Evolutionary conservation across 2,797 vertebrate species (phyloP).

Genomic region (Pangasius mekongensis): DNA sequence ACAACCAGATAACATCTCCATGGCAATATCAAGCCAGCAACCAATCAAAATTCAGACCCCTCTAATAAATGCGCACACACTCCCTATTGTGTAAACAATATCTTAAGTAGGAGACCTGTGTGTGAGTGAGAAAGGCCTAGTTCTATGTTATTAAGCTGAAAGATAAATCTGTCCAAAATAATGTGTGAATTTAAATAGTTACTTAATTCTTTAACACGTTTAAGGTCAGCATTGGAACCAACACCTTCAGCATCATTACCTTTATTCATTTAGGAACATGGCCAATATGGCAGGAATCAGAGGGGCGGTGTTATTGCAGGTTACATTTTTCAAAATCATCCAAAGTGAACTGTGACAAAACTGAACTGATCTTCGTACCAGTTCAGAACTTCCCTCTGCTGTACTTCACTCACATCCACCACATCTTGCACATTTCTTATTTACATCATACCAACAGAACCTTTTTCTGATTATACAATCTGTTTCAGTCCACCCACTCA

Average conservation of each 20-base stretch:
- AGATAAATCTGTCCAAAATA: too few species aligned
- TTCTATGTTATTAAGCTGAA: too few species aligned
- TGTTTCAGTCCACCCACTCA: too few species aligned
- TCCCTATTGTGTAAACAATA: background rate
- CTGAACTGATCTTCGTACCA: too few species aligned
- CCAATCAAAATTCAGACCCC: background rate
- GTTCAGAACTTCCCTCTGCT: background rate
- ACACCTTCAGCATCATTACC: background rate
- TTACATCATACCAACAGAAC: background rate
- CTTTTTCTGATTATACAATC: background rate
- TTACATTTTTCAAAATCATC: background rate
- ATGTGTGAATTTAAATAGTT: too few species aligned
- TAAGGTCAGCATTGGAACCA: background rate
- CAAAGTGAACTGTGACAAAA: background rate
- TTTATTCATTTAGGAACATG: background rate
- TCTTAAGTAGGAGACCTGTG: background rate
- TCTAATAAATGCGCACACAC: background rate
- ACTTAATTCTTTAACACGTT: too few species aligned
- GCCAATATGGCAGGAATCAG: background rate
- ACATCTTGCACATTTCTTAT: background rate
- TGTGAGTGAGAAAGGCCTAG: too few species aligned
- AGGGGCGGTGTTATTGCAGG: background rate
- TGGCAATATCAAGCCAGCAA: background rate
- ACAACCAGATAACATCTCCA: background rate
- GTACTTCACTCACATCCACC: background rate